Conservation (phyloP, 2,113 vertebrate species). For the Solenodon paradoxus region DNA sequence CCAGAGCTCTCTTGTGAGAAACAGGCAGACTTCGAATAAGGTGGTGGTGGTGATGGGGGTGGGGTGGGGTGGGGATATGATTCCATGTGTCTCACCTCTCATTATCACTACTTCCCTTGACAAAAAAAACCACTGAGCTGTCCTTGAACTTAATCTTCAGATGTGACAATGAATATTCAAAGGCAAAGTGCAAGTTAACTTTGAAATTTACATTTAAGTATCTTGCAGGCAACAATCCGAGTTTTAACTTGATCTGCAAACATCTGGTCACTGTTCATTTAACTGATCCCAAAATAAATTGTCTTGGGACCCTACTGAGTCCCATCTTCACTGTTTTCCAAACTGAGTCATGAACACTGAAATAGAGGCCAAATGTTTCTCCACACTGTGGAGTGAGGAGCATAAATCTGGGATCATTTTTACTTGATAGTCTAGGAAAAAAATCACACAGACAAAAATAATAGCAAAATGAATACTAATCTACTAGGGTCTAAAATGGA, state of each 20-base stretch:
- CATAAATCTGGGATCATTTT: background rate
- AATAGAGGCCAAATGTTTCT: background rate
- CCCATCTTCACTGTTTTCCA: background rate
- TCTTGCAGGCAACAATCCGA: slow-evolving; percentile 12
- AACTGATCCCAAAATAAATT: background rate
- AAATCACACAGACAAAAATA: background rate
- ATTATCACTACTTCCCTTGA: slow-evolving; percentile 30
- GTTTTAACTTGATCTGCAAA: slow-evolving; percentile 51
- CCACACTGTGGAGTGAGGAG: background rate
- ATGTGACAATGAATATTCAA: background rate
- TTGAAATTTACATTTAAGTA: background rate
- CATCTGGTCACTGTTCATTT: background rate
- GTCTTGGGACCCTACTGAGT: background rate
- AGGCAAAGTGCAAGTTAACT: slow-evolving; percentile 39
- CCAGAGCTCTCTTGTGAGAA: slow-evolving; percentile 33
- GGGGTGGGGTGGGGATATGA: slow-evolving; percentile 56
- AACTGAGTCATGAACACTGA: background rate
- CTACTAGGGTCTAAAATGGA: background rate
- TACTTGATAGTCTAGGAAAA: background rate
- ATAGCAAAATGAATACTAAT: background rate
- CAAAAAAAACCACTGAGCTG: background rate
- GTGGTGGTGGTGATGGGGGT: too few relatives aligned
- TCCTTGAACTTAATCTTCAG: background rate
- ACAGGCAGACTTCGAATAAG: background rate
- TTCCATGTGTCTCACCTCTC: slow-evolving; percentile 52